phyloP scores from a whole-genome alignment of 1,140 invertebrate species.

The Anastrepha ludens region DNA sequence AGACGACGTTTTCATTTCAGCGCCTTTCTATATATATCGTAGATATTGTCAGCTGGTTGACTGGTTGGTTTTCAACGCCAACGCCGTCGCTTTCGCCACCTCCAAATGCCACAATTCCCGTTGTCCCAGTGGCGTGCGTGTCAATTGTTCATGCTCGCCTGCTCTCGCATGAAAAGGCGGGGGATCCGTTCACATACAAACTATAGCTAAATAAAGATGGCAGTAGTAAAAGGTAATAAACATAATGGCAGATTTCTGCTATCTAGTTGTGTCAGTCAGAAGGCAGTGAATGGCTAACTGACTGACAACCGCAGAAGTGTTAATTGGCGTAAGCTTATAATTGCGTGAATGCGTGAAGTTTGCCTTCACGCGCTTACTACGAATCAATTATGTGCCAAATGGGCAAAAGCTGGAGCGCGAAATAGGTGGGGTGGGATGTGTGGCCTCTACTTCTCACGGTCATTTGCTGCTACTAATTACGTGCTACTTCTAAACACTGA shows the following conservation, averaged over 20 bases:
- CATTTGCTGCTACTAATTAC: not conserved
- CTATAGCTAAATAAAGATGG: not conserved
- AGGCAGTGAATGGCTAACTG: not conserved
- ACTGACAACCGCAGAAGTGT: slow-evolving; percentile 40
- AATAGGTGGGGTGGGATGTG: not conserved
- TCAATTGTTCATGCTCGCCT: slow-evolving; percentile 1
- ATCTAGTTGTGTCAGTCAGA: not conserved
- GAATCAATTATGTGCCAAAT: slow-evolving; percentile 45
- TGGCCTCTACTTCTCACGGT: not conserved
- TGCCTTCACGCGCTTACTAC: slow-evolving; percentile 16
- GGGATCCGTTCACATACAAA: too few relatives aligned
- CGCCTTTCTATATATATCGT: not conserved
- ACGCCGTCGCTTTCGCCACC: not conserved
- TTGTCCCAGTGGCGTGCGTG: slow-evolving; percentile 33
- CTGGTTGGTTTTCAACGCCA: slow-evolving; percentile 28
- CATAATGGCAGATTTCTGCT: not conserved
- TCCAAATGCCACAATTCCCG: not conserved
- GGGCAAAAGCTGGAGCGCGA: not conserved
- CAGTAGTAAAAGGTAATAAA: not conserved
- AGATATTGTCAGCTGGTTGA: slow-evolving; percentile 17
- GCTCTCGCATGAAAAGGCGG: not conserved
- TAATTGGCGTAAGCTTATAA: slow-evolving; percentile 38
- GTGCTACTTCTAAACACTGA: not conserved
- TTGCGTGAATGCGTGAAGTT: slow-evolving; percentile 43
- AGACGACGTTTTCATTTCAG: not conserved